A percentile compares a stretch with the other conserved stretches of the same genome.
Evolutionary conservation across 2,113 vertebrate genomes (phyloP).

Genomic region (Urocolius indicus): DNA sequence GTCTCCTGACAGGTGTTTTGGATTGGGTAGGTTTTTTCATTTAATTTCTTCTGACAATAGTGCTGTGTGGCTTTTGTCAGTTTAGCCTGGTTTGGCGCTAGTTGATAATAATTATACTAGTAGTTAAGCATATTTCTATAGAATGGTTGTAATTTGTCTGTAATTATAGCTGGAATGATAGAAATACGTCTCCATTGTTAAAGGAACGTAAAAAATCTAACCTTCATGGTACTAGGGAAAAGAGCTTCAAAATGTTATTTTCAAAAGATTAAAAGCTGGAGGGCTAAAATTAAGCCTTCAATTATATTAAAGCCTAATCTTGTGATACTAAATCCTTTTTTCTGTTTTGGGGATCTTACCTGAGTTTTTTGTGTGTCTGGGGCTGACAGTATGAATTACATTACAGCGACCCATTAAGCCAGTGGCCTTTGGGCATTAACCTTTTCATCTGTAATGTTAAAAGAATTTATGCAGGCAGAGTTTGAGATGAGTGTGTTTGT

Average conservation of each 20-base stretch:
- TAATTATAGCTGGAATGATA: constrained; percentile 2
- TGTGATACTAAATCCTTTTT: constrained; percentile 15
- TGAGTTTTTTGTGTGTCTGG: not conserved
- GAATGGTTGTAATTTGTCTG: not conserved
- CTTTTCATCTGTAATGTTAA: not conserved
- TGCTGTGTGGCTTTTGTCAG: not conserved
- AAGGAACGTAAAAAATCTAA: not conserved
- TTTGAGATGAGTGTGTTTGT: not conserved
- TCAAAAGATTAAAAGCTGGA: constrained; percentile 17
- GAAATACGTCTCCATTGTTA: not conserved
- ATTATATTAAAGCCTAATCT: constrained; percentile 32
- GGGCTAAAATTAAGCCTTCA: constrained; percentile 47
- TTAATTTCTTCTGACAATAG: not conserved
- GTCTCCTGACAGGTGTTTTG: not conserved
- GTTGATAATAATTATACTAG: constrained; percentile 20
- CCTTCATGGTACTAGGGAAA: not conserved
- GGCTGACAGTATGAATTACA: constrained; percentile 23
- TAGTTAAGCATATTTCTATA: not conserved
- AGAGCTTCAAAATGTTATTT: constrained; percentile 5
- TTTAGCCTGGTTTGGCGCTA: constrained; percentile 17
- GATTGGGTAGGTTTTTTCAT: not conserved
- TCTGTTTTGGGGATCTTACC: constrained; percentile 3
- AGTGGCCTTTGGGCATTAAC: constrained; percentile 6
- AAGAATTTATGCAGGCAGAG: not conserved
- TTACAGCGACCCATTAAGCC: not conserved